These are phyloP conservation scores for Meandrusa payeni DNA, from an alignment of 2,888 invertebrate species.

Conservation along the genomic window DNA sequence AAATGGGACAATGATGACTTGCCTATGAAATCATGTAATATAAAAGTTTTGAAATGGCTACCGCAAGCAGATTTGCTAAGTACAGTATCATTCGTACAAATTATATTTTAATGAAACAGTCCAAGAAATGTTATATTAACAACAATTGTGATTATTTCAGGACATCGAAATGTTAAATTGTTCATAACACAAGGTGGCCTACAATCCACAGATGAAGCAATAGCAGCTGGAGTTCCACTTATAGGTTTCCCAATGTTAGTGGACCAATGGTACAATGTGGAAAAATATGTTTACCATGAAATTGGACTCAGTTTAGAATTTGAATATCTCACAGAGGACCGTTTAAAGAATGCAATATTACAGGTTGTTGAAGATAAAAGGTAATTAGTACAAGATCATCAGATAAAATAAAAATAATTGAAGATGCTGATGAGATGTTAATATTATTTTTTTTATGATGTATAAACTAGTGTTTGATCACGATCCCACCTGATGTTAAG, in stretches of 20 bases:
- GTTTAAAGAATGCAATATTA: constrained; percentile 31
- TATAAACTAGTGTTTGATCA: no score
- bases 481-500: no score
- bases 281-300: constrained; percentile 33
- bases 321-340: constrained; percentile 32
- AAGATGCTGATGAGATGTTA: no score
- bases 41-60: constrained; percentile 63
- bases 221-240: constrained; percentile 47
- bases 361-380: constrained; percentile 25
- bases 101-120: no score
- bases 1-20: constrained; percentile 38
- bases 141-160: constrained; percentile 26
- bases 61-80: constrained; percentile 64
- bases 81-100: no score
- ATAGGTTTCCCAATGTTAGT: constrained; percentile 49
- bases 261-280: constrained; percentile 50
- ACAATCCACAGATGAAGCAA: constrained; percentile 56
- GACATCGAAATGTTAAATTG: constrained; percentile 56
- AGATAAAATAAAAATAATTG: no score
- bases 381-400: no score
- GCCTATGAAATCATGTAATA: constrained; percentile 50
- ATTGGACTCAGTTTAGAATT: constrained; percentile 39
- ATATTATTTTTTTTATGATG: no score
- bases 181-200: constrained; percentile 61
- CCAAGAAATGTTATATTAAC: no score